A percentile compares a stretch with the other conserved stretches of the same genome.
phyloP scores from a whole-genome alignment of 2,113 vertebrate genomes.

The Tragulus kanchil region DNA sequence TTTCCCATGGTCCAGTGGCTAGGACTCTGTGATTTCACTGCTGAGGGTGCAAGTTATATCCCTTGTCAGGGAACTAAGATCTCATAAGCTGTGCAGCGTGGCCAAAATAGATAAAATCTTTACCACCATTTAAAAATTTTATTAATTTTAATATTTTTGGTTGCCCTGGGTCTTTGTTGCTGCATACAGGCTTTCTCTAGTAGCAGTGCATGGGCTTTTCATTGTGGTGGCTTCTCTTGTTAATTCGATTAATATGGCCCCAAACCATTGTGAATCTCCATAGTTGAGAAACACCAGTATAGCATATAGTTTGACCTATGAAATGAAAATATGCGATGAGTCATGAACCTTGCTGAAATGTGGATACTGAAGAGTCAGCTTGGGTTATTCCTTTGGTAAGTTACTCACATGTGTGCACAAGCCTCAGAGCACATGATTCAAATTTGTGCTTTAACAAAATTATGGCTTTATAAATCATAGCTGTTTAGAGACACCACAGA shows the following conservation, averaged over 20 bases:
- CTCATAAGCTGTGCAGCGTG: not conserved
- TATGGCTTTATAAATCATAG: constrained; percentile 23
- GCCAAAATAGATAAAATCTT: not conserved
- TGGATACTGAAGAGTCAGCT: not conserved
- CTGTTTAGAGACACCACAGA: not conserved
- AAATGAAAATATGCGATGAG: constrained; percentile 34
- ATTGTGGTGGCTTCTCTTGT: too few species aligned
- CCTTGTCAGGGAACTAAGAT: not conserved
- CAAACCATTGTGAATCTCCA: not conserved
- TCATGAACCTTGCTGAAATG: not conserved
- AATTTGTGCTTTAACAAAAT: constrained; percentile 7
- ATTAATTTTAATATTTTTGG: not conserved
- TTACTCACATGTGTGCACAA: not conserved
- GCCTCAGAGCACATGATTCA: not conserved
- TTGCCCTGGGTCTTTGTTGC: not conserved
- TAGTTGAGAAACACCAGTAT: constrained; percentile 15
- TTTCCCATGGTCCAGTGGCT: not conserved
- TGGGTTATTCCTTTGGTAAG: not conserved
- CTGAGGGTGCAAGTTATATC: not conserved
- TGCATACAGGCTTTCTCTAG: not conserved
- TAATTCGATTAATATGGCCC: constrained; percentile 44
- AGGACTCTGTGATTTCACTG: not conserved
- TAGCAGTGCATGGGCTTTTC: not conserved
- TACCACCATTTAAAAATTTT: not conserved
- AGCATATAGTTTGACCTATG: constrained; percentile 6